Conservation (phyloP, 2,113 vertebrate genomes). For the human (Homo sapiens) region GRCh38 chr12:112575001-112575500, state of each 20-base stretch:
- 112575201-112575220: not conserved
- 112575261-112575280: not conserved
- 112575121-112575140: rapidly evolving
- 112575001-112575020: not conserved
- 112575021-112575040: not conserved
- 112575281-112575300: not conserved
- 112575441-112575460: not conserved
- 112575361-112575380: rapidly evolving
- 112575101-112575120: not conserved
- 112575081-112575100: not conserved
- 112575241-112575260: not conserved
- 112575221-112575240: slow-evolving; percentile 65
- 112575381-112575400: not conserved
- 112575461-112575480: slow-evolving; percentile 26
- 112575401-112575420: not conserved
- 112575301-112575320: not conserved
- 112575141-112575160: not conserved
- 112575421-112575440: not conserved
- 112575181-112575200: not conserved
- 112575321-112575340: not conserved
- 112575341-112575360: not conserved
- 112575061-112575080: not conserved
- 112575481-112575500: not conserved
- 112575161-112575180: not conserved
- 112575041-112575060: no score